Percentiles rank a stretch among this genome's conserved stretches.
Evolutionary conservation across 2,113 vertebrate species (phyloP).

Genomic region (Amblyopsis rosae): DNA sequence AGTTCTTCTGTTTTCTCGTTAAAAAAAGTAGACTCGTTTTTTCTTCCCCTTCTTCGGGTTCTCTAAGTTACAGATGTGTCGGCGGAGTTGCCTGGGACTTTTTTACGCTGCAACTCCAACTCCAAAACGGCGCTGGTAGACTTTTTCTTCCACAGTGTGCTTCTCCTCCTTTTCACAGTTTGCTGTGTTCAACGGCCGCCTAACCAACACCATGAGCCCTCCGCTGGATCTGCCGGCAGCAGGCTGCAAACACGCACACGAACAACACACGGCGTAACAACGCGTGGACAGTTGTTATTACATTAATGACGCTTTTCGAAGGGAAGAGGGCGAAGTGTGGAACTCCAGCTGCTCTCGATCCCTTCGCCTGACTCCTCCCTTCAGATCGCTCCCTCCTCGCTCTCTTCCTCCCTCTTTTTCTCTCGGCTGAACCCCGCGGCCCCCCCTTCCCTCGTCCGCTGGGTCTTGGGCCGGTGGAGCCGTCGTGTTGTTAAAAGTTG

Average conservation of each 20-base stretch:
- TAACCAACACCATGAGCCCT: slow-evolving; percentile 53
- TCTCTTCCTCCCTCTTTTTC: slow-evolving; percentile 64
- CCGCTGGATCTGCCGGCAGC: slow-evolving; percentile 53
- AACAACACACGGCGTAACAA: slow-evolving; percentile 54
- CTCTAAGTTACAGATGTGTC: slow-evolving; percentile 64
- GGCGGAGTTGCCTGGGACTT: slow-evolving; percentile 60
- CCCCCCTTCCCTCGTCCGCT: not conserved
- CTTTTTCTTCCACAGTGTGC: slow-evolving; percentile 60
- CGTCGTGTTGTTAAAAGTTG: slow-evolving; percentile 13
- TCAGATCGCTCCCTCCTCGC: slow-evolving; percentile 70
- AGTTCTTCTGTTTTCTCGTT: slow-evolving; percentile 48
- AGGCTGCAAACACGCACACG: slow-evolving; percentile 53
- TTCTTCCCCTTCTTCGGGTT: slow-evolving; percentile 9
- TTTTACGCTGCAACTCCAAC: slow-evolving; percentile 66
- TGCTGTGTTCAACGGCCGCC: slow-evolving; percentile 49
- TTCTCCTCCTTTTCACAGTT: slow-evolving; percentile 65
- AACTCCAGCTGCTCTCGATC: slow-evolving; percentile 78
- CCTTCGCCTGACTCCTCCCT: slow-evolving; percentile 81
- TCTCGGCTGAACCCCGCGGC: not conserved
- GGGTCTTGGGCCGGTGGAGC: slow-evolving; percentile 8
- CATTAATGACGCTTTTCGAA: slow-evolving; percentile 72
- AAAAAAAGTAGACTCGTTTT: slow-evolving; percentile 16
- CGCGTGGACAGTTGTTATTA: slow-evolving; percentile 70
- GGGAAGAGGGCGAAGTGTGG: slow-evolving; percentile 73
- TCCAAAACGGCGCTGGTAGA: slow-evolving; percentile 68